Evolutionary conservation across 2,888 invertebrate genomes (phyloP).

Genomic region (Sphaeridia pumilis): DNA sequence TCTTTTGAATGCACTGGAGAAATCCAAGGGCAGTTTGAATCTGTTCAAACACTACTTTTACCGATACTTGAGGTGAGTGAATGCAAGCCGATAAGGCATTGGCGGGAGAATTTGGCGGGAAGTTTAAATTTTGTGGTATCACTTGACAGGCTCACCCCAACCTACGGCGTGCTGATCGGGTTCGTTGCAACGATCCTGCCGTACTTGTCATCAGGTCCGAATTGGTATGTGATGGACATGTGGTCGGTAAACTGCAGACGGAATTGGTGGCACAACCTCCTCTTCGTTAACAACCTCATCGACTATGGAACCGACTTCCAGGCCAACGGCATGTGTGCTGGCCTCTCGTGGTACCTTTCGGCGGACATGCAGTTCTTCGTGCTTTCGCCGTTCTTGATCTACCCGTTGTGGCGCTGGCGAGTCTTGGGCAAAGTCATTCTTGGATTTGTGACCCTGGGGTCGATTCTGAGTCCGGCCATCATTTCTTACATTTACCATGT

Average conservation of each 20-base stretch:
- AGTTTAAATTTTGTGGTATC: background rate
- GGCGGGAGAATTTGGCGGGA: too few species aligned
- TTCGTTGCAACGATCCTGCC: constrained; percentile 38
- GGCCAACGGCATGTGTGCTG: constrained; percentile 26
- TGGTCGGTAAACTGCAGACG: constrained; percentile 27
- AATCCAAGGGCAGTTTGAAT: constrained; percentile 31
- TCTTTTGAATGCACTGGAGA: constrained; percentile 33
- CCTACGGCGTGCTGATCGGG: constrained; percentile 38
- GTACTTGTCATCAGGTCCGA: constrained; percentile 40
- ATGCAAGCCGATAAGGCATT: too few species aligned
- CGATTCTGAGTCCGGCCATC: constrained; percentile 18
- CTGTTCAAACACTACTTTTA: constrained; percentile 30
- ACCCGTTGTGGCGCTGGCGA: constrained; percentile 25
- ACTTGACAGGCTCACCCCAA: constrained; percentile 38
- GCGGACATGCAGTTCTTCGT: constrained; percentile 29
- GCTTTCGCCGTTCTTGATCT: constrained; percentile 21
- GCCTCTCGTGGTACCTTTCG: constrained; percentile 28
- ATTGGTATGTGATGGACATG: constrained; percentile 37
- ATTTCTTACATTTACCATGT: constrained; percentile 21
- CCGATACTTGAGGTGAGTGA: constrained; percentile 35
- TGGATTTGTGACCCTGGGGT: constrained; percentile 12
- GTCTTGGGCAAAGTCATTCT: constrained; percentile 17
- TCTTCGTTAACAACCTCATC: constrained; percentile 35
- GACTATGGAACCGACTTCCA: constrained; percentile 19
- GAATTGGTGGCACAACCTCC: constrained; percentile 36